Percentiles rank a stretch among this genome's conserved stretches.
Conservation (phyloP, 1,140 invertebrate genomes). For the Tenebrio molitor region DNA sequence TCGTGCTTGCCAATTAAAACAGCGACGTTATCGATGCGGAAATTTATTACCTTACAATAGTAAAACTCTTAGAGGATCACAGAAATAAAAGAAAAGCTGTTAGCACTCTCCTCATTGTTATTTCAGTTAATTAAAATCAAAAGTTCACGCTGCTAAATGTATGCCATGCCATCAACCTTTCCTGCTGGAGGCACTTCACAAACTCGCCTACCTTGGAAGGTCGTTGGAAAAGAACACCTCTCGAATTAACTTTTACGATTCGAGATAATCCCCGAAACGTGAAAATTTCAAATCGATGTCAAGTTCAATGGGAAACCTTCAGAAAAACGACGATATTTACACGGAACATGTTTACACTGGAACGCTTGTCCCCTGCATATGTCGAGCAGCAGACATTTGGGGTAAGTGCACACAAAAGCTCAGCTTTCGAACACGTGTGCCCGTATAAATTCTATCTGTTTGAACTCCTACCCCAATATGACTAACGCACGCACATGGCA, state of each 20-base stretch:
- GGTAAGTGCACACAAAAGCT: slow-evolving; percentile 11
- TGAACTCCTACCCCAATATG: slow-evolving; percentile 20
- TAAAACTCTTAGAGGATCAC: neutral
- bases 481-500: slow-evolving; percentile 31
- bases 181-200: neutral
- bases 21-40: neutral
- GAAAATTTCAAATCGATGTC: too few relatives aligned
- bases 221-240: slow-evolving; percentile 10
- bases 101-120: slow-evolving; percentile 8
- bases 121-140: slow-evolving; percentile 32
- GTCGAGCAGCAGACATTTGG: neutral
- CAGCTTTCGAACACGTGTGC: slow-evolving; percentile 35
- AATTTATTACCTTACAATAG: slow-evolving; percentile 8
- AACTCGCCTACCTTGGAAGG: slow-evolving; percentile 26
- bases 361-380: neutral
- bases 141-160: slow-evolving; percentile 20
- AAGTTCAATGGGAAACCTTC: too few relatives aligned
- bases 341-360: neutral
- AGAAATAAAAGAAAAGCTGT: neutral
- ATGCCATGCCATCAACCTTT: slow-evolving; percentile 36
- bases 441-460: neutral
- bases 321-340: neutral
- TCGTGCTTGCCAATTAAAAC: neutral
- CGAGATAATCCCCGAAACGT: too few relatives aligned
- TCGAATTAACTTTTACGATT: neutral